Percentiles rank a stretch among this genome's conserved stretches.
These are phyloP conservation scores for Galagoides demidoff DNA, from an alignment of 2,797 vertebrate species.

Conservation along the genomic window DNA sequence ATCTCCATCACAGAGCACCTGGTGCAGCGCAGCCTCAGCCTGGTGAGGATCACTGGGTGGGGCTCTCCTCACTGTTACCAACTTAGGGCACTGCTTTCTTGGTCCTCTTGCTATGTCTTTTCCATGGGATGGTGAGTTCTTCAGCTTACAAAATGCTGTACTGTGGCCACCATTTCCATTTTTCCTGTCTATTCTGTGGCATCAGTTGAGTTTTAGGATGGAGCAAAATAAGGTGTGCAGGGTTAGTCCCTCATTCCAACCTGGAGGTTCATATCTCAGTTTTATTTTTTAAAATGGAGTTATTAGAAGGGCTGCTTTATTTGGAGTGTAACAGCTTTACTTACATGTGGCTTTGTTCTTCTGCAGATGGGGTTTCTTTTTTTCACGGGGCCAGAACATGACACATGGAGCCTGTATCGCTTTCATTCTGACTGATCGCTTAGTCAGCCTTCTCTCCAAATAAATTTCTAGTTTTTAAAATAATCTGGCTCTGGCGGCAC, in stretches of 20 bases:
- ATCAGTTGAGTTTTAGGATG: not conserved
- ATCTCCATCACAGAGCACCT: not conserved
- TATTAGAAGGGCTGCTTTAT: not conserved
- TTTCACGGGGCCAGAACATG: not conserved
- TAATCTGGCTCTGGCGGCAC: not conserved
- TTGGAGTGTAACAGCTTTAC: not conserved
- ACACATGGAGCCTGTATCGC: not conserved
- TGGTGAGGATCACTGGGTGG: too few species aligned
- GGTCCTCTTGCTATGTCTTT: not conserved
- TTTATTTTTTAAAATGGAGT: not conserved
- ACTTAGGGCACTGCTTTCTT: not conserved
- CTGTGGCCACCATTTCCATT: not conserved
- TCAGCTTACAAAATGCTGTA: not conserved
- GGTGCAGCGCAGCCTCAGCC: not conserved
- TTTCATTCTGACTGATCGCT: not conserved
- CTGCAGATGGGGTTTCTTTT: not conserved
- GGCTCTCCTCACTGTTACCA: not conserved
- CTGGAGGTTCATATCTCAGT: not conserved
- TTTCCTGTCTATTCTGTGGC: not conserved
- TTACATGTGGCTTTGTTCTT: not conserved
- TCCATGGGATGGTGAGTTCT: not conserved
- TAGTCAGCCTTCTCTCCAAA: not conserved
- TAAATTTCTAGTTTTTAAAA: not conserved
- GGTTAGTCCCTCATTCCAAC: not conserved
- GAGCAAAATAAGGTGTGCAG: not conserved